These are phyloP conservation scores for Drosophila leonis DNA, from an alignment of 2,888 invertebrate species.

Conservation along the genomic window DNA sequence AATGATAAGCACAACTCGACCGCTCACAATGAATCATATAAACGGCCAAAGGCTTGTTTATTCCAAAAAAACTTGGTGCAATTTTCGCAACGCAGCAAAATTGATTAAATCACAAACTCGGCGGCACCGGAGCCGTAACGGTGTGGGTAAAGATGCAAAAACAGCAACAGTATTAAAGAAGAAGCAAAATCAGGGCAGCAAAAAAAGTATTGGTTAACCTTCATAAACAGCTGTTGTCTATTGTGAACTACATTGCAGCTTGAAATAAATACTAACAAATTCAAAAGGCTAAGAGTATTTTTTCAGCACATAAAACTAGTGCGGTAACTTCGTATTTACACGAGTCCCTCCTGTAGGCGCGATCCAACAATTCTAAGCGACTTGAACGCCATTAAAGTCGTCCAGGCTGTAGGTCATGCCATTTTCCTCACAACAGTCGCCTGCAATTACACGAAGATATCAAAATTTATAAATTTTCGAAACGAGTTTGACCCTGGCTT, in stretches of 20 bases:
- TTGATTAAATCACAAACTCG: constrained; percentile 42
- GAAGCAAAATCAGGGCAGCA: constrained; percentile 39
- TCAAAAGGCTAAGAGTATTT: not conserved
- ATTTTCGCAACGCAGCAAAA: constrained; percentile 29
- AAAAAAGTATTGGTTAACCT: constrained; percentile 16
- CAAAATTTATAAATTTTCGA: too few relatives aligned
- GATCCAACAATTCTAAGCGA: not conserved
- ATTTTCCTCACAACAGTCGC: too few relatives aligned
- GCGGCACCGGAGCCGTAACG: constrained; percentile 25
- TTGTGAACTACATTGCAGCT: not conserved
- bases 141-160: constrained; percentile 34
- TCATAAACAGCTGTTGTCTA: constrained; percentile 30
- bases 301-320: not conserved
- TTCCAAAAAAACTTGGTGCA: constrained; percentile 7
- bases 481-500: not conserved
- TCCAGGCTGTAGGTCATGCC: not conserved
- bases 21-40: constrained; percentile 24
- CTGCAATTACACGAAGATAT: too few relatives aligned
- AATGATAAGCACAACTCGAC: constrained; percentile 22
- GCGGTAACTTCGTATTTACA: too few relatives aligned
- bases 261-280: not conserved
- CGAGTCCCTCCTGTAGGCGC: not conserved
- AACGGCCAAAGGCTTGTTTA: constrained; percentile 1
- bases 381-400: too few relatives aligned
- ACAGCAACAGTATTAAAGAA: constrained; percentile 59